phyloP scores from a whole-genome alignment of 1,140 invertebrate genomes.

The Olivierus martensii region DNA sequence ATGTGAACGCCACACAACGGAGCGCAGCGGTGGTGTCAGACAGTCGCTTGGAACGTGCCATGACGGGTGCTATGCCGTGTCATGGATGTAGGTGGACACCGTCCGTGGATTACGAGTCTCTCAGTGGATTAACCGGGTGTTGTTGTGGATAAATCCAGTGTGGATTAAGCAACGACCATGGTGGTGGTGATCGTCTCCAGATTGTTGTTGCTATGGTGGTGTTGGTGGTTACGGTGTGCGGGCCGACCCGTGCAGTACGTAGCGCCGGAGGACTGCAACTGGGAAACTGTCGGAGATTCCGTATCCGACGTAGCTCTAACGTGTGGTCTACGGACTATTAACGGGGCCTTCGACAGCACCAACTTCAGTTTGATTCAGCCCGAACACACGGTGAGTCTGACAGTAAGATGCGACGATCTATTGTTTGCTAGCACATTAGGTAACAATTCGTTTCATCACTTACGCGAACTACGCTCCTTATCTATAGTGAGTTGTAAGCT shows the following conservation, averaged over 20 bases:
- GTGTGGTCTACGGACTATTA: slow-evolving; percentile 18
- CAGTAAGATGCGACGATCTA: slow-evolving; percentile 69
- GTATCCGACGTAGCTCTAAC: slow-evolving; percentile 36
- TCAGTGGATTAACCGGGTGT: too few species aligned
- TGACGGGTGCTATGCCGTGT: too few species aligned
- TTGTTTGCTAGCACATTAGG: slow-evolving; percentile 48
- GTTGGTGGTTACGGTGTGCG: too few species aligned
- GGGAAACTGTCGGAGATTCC: slow-evolving; percentile 35
- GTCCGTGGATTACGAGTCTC: too few species aligned
- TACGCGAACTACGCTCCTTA: slow-evolving; percentile 16
- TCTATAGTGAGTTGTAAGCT: slow-evolving; percentile 20
- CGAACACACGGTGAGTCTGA: slow-evolving; percentile 61
- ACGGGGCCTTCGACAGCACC: slow-evolving; percentile 19
- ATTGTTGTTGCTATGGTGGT: too few species aligned
- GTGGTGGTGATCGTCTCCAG: too few species aligned
- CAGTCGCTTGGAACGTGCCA: too few species aligned
- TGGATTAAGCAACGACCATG: too few species aligned
- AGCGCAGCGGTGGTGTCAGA: too few species aligned
- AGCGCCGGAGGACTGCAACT: slow-evolving; percentile 66
- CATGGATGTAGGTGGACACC: too few species aligned
- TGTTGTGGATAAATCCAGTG: too few species aligned
- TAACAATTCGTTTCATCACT: slow-evolving; percentile 20
- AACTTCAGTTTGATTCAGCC: slow-evolving; percentile 72
- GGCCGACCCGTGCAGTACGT: slow-evolving; percentile 39
- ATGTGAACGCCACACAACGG: too few species aligned